Evolutionary conservation across 2,888 invertebrate genomes (phyloP).

Genomic region (Scelioninae gen. 1): DNA sequence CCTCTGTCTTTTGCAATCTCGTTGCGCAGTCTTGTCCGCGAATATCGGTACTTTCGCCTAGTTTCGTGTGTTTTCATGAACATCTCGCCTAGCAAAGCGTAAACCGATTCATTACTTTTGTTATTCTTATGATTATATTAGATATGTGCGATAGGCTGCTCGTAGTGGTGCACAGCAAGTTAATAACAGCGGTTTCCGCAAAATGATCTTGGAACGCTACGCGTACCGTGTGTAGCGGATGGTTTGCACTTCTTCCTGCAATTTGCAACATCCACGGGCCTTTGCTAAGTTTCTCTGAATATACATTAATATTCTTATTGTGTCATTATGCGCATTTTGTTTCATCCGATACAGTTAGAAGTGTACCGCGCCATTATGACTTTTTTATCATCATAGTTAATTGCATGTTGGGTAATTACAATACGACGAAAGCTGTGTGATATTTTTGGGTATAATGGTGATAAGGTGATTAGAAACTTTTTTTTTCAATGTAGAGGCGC

Average conservation of each 20-base stretch:
- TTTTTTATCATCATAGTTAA: conserved; percentile 14
- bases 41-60: conserved; percentile 68
- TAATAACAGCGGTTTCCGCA: conserved; percentile 64
- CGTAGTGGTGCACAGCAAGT: conserved; percentile 42
- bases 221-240: conserved; percentile 57
- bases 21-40: conserved; percentile 35
- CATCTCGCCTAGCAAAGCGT: conserved; percentile 55
- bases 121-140: conserved; percentile 48
- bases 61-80: conserved; percentile 57
- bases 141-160: conserved; percentile 16
- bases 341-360: conserved; percentile 47
- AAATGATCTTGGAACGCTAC: conserved; percentile 56
- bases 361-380: conserved; percentile 17
- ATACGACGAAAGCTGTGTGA: neutral
- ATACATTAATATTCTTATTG: conserved; percentile 54
- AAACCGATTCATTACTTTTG: conserved; percentile 64
- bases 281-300: conserved; percentile 46
- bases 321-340: conserved; percentile 53
- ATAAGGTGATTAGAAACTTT: neutral
- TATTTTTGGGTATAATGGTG: conserved; percentile 1
- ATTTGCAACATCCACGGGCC: conserved; percentile 70
- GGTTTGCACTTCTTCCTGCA: conserved; percentile 71
- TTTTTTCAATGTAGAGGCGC: neutral
- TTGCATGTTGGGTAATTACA: neutral
- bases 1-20: conserved; percentile 43